Evolutionary conservation across 2,888 invertebrate species (phyloP).

Genomic region (Tetropium fuscum): DNA sequence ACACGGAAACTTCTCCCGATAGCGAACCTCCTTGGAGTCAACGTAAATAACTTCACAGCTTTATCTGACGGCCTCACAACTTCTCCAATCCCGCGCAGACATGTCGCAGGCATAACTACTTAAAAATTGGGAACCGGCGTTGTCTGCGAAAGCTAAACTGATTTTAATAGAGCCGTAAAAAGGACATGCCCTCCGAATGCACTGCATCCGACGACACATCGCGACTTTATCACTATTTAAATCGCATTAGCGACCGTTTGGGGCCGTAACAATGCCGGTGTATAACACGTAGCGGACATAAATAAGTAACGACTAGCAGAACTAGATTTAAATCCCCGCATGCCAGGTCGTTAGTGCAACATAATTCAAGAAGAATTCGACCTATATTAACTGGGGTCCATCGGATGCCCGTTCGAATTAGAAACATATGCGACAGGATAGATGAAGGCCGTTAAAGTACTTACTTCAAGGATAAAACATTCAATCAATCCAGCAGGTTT

Average conservation of each 20-base stretch:
- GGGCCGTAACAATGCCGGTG: conserved; percentile 8
- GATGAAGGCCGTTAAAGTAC: too few species aligned
- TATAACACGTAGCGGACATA: conserved; percentile 16
- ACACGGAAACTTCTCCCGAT: too few species aligned
- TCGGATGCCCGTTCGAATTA: too few species aligned
- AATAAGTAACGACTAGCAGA: conserved; percentile 18
- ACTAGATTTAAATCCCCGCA: conserved; percentile 7
- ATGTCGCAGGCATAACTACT: conserved; percentile 2
- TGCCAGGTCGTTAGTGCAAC: too few species aligned
- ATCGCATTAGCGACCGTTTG: conserved; percentile 25
- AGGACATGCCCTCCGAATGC: conserved; percentile 10
- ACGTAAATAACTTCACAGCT: neutral
- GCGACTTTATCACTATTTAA: conserved; percentile 26
- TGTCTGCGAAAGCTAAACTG: conserved; percentile 6
- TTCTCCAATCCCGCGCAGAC: neutral
- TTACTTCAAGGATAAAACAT: too few species aligned
- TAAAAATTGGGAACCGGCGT: conserved; percentile 9
- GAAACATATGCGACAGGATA: too few species aligned
- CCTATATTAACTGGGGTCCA: too few species aligned
- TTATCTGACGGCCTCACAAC: neutral
- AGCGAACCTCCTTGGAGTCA: too few species aligned
- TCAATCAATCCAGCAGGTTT: too few species aligned
- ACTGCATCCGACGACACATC: conserved; percentile 20
- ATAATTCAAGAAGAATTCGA: too few species aligned
- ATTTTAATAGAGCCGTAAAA: conserved; percentile 19